phyloP scores from a whole-genome alignment of 2,113 vertebrate genomes.

The Glaucomys volans region DNA sequence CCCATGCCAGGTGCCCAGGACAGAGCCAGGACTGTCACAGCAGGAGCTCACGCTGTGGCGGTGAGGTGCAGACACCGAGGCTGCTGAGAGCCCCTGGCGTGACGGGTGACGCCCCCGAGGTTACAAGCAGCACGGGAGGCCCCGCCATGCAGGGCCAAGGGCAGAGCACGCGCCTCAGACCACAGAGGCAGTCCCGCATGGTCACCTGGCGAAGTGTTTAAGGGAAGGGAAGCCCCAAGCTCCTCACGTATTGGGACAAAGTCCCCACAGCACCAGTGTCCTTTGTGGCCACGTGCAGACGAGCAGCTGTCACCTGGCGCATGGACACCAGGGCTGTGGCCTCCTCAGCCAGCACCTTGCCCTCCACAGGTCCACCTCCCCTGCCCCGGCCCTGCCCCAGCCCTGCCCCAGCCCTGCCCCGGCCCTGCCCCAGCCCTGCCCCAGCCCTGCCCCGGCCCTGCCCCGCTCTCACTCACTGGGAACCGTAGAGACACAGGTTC shows the following conservation, averaged over 20 bases:
- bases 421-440: too few relatives aligned
- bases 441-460: background rate
- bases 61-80: background rate
- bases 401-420: too few relatives aligned
- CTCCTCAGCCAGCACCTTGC: fast-evolving
- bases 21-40: background rate
- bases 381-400: too few relatives aligned
- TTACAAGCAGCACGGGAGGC: too few relatives aligned
- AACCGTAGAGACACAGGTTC: background rate
- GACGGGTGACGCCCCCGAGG: background rate
- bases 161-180: background rate
- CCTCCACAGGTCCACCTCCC: fast-evolving
- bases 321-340: fast-evolving
- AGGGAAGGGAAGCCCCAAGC: background rate
- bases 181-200: fast-evolving
- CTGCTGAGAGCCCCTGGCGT: background rate
- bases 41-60: fast-evolving
- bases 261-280: fast-evolving
- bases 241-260: background rate
- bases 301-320: fast-evolving
- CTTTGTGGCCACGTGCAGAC: too few relatives aligned
- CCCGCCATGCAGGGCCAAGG: background rate
- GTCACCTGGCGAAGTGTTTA: background rate
- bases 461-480: too few relatives aligned
- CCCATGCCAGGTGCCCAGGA: background rate